Conservation (phyloP, 2,113 vertebrate genomes). For the Butorides virescens region DNA sequence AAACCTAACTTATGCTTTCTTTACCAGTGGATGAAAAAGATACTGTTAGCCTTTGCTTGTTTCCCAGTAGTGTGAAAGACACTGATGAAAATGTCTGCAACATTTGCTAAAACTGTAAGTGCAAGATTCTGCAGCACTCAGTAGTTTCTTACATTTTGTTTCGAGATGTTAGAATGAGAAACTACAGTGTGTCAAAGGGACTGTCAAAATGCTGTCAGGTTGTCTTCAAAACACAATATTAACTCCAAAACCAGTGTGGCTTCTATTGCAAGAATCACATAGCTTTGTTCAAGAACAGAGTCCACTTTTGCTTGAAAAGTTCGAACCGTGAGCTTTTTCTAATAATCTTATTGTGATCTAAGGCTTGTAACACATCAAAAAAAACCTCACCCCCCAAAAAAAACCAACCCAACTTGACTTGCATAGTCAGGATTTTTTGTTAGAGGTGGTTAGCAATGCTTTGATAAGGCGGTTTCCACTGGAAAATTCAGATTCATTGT, state of each 20-base stretch:
- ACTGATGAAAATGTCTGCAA: background rate
- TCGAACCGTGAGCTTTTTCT: background rate
- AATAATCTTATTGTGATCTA: background rate
- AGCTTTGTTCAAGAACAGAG: background rate
- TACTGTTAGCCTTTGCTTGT: background rate
- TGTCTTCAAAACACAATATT: background rate
- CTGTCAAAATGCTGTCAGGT: background rate
- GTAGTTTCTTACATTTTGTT: background rate
- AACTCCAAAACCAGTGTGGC: background rate
- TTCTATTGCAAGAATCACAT: background rate
- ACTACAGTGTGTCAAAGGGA: background rate
- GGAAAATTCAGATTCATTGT: background rate
- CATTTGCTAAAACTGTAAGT: background rate
- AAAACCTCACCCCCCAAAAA: background rate
- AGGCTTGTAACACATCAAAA: background rate
- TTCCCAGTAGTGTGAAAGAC: background rate
- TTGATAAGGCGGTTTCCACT: background rate
- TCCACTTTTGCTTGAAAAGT: background rate
- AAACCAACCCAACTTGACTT: background rate
- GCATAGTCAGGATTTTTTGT: background rate
- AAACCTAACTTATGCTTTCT: background rate
- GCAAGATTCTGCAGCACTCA: background rate
- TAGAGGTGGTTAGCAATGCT: background rate
- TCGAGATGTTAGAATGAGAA: background rate
- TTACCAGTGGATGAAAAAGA: background rate